Evolutionary conservation across 2,888 invertebrate genomes (phyloP).

Genomic region (Tenthredo livida): DNA sequence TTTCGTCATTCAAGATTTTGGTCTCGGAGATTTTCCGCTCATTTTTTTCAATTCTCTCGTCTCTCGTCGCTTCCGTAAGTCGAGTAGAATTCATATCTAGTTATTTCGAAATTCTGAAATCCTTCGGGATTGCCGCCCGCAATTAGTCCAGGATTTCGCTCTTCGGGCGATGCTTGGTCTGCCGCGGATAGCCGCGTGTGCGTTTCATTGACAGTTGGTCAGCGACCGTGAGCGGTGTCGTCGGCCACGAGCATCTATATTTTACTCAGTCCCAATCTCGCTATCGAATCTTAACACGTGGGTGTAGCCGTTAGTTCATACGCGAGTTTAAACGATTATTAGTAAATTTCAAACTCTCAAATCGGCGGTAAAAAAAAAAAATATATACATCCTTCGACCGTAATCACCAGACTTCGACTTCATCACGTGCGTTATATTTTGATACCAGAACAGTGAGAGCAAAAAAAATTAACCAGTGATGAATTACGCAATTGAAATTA

Average conservation of each 20-base stretch:
- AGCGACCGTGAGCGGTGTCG: conserved; percentile 45
- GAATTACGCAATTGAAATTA: neutral
- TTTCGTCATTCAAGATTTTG: neutral
- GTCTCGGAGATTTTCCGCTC: neutral
- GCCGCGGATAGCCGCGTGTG: conserved; percentile 60
- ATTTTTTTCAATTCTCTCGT: neutral
- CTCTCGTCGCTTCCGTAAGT: neutral
- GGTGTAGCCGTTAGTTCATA: neutral
- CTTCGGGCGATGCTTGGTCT: neutral
- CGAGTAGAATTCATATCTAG: neutral
- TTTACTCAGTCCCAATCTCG: neutral
- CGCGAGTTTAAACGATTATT: neutral
- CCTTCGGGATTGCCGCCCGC: neutral
- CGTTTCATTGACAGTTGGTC: conserved; percentile 62
- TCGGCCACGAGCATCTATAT: conserved; percentile 27
- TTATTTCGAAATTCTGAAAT: neutral
- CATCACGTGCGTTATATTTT: neutral
- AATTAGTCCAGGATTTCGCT: conserved; percentile 15
- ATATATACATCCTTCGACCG: neutral
- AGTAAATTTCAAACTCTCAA: neutral
- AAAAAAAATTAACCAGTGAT: conserved; percentile 8
- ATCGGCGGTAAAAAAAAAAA: neutral
- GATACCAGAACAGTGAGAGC: neutral
- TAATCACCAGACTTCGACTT: neutral
- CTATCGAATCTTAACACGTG: neutral